Conservation (phyloP, 2,888 invertebrate species). For the Tiphia femorata region DNA sequence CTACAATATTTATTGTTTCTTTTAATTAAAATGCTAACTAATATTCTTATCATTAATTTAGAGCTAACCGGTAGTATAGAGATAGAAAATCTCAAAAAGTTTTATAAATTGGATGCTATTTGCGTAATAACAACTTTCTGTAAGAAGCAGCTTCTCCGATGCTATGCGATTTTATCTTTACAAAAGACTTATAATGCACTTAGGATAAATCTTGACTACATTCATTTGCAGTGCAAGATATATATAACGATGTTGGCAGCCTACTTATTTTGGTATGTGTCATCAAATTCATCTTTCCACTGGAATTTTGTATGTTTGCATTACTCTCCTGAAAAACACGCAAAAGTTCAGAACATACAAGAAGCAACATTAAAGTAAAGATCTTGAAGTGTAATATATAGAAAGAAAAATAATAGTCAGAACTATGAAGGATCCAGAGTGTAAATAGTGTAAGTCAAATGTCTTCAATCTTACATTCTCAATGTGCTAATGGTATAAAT, state of each 20-base stretch:
- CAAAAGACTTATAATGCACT: too few relatives aligned
- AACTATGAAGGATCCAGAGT: constrained; percentile 31
- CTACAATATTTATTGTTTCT: background rate
- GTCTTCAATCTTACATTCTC: too few relatives aligned
- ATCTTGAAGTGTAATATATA: background rate
- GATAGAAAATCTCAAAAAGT: background rate
- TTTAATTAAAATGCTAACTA: too few relatives aligned
- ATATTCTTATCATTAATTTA: background rate
- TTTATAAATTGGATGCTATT: background rate
- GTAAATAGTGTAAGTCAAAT: constrained; percentile 40
- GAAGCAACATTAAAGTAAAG: constrained; percentile 1
- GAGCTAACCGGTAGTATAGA: background rate
- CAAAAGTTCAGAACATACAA: too few relatives aligned
- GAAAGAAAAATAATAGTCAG: background rate
- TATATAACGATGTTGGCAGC: constrained; percentile 20
- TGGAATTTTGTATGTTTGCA: constrained; percentile 21
- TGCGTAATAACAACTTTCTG: background rate
- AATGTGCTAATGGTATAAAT: too few relatives aligned
- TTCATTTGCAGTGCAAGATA: constrained; percentile 22
- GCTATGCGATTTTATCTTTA: too few relatives aligned
- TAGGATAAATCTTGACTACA: constrained; percentile 21
- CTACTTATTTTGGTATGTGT: constrained; percentile 26
- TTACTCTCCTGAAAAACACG: constrained; percentile 41
- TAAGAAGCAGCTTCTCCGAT: too few relatives aligned
- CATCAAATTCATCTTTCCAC: constrained; percentile 25